Evolutionary conservation across 2,888 invertebrate genomes (phyloP).

Genomic region (Dasysyrphus tricinctus): DNA sequence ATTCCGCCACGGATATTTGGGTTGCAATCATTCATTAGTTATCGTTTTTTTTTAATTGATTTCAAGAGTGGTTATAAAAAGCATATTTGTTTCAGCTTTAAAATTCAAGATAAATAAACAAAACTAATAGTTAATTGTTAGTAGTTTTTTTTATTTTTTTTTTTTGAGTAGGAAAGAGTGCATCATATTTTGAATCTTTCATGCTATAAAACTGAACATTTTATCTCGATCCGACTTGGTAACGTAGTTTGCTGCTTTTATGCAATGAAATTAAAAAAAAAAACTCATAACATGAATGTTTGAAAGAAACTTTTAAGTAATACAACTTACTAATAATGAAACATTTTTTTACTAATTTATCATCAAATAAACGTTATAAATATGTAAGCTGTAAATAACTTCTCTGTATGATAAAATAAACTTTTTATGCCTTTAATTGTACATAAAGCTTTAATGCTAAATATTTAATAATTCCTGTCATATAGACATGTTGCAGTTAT

Average conservation of each 20-base stretch:
- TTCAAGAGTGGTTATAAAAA: neutral
- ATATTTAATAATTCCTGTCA: slow-evolving; percentile 4
- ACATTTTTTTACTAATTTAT: neutral
- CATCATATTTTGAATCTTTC: neutral
- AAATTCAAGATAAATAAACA: neutral
- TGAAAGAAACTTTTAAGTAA: neutral
- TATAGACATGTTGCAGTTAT: neutral
- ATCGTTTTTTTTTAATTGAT: neutral
- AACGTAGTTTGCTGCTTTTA: neutral
- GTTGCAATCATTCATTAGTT: neutral
- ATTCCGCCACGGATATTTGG: neutral
- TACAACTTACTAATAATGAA: neutral
- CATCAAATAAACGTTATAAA: neutral
- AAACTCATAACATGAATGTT: neutral
- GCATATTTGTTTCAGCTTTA: neutral
- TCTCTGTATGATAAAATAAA: neutral
- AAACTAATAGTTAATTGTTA: neutral
- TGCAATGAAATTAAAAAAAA: neutral
- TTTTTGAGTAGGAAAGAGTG: neutral
- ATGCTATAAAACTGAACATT: neutral
- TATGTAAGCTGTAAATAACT: slow-evolving; percentile 4
- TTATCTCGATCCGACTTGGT: slow-evolving; percentile 4
- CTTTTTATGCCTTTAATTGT: slow-evolving; percentile 4
- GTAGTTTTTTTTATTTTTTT: neutral
- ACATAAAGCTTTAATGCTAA: neutral